A percentile compares a stretch with the other conserved stretches of the same genome.
phyloP scores from a whole-genome alignment of 2,797 vertebrate species.

The Dallia pectoralis region DNA sequence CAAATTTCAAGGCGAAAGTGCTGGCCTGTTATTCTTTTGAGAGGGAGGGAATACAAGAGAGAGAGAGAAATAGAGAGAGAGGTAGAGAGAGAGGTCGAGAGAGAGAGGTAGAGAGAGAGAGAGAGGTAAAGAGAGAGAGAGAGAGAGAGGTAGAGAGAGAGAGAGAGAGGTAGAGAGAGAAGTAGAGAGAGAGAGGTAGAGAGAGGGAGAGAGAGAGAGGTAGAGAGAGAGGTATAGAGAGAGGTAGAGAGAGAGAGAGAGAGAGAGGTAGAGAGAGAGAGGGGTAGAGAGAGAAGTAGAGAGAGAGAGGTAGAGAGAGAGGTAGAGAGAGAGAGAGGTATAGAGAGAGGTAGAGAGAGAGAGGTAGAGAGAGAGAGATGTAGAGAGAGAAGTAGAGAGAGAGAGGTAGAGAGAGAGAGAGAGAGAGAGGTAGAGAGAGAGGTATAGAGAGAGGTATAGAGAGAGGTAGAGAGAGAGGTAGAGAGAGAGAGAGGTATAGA shows the following conservation, averaged over 20 bases:
- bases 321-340: neutral
- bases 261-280: neutral
- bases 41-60: neutral
- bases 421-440: neutral
- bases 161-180: neutral
- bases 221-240: neutral
- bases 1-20: neutral
- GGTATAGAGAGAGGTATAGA: neutral
- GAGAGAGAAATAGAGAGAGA: neutral
- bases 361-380: neutral
- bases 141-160: neutral
- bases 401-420: neutral
- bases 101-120: neutral
- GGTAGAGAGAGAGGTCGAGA: neutral
- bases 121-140: neutral
- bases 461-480: neutral
- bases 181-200: neutral
- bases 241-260: neutral
- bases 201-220: neutral
- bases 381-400: neutral
- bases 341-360: neutral
- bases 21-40: neutral
- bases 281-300: neutral
- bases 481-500: neutral
- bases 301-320: neutral